Percentiles rank a stretch among this genome's conserved stretches.
Evolutionary conservation across 2,888 invertebrate genomes (phyloP).

Genomic region (Hoplodrina ambigua): DNA sequence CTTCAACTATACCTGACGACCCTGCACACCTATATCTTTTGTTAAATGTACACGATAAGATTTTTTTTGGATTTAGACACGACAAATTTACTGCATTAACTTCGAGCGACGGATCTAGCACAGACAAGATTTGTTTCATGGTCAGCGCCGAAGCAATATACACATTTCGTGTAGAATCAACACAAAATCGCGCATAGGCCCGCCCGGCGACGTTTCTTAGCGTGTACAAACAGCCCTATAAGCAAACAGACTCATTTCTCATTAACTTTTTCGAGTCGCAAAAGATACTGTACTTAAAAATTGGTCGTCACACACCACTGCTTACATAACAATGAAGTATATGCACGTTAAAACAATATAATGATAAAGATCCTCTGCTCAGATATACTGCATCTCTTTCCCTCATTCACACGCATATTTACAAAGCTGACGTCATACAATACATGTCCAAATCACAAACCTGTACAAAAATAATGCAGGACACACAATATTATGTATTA

Average conservation of each 20-base stretch:
- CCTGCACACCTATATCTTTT: too few relatives aligned
- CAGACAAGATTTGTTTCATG: too few relatives aligned
- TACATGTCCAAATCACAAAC: conserved; percentile 55
- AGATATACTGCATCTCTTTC: conserved; percentile 23
- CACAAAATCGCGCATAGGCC: too few relatives aligned
- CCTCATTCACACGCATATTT: conserved; percentile 66
- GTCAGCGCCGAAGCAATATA: too few relatives aligned
- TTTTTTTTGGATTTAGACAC: too few relatives aligned
- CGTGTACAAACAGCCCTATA: not conserved
- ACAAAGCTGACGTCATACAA: conserved; percentile 69
- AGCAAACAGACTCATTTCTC: conserved; percentile 6
- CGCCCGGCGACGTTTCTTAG: too few relatives aligned
- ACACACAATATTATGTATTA: conserved; percentile 66
- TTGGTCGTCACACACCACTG: conserved; percentile 40
- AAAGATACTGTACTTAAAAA: conserved; percentile 60
- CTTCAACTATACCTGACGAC: too few relatives aligned
- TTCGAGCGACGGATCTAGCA: too few relatives aligned
- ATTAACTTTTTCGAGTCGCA: conserved; percentile 30
- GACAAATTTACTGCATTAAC: too few relatives aligned
- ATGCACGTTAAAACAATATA: conserved; percentile 33
- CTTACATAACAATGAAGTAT: conserved; percentile 15
- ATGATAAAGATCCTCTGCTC: conserved; percentile 28
- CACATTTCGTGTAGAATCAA: too few relatives aligned
- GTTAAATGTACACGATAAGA: too few relatives aligned
- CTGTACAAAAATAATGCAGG: conserved; percentile 74